Conservation (phyloP, 1,140 invertebrate species). For the Ips nitidus region DNA sequence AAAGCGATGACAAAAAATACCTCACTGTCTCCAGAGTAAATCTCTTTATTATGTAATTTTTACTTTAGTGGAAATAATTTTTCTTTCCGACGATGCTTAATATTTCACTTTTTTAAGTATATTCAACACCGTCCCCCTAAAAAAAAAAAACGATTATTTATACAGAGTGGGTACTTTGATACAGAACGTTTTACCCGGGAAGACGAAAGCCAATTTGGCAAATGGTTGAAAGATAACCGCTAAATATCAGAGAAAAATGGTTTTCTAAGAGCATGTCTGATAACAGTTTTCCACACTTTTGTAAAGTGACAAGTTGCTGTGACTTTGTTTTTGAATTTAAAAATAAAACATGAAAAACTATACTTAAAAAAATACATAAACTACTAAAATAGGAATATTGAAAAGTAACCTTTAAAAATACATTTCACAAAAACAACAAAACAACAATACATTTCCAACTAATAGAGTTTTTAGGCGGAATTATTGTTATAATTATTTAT, state of each 20-base stretch:
- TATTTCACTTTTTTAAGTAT: constrained; percentile 16
- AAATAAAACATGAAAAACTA: too few species aligned
- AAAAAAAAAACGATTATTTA: constrained; percentile 15
- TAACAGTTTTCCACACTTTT: too few species aligned
- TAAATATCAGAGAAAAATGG: constrained; percentile 10
- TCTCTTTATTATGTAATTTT: constrained; percentile 3
- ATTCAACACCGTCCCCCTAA: constrained; percentile 7
- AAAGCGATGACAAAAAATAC: background rate
- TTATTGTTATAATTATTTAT: too few species aligned
- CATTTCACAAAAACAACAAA: too few species aligned
- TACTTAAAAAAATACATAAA: too few species aligned
- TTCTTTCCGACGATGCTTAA: constrained; percentile 8
- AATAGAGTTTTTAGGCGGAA: too few species aligned
- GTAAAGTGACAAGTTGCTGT: too few species aligned
- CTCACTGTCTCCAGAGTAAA: constrained; percentile 7
- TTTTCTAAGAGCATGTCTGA: too few species aligned
- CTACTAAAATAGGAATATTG: too few species aligned
- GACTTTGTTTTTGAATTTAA: too few species aligned
- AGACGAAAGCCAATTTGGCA: constrained; percentile 22
- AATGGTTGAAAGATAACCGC: constrained; percentile 15
- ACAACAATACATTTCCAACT: too few species aligned
- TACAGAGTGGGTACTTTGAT: constrained; percentile 12
- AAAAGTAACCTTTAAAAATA: too few species aligned
- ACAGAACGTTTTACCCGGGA: constrained; percentile 9
- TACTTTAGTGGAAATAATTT: constrained; percentile 12